A percentile compares a stretch with the other conserved stretches of the same genome.
Evolutionary conservation across 92 coral and sea anemone species (phyloP).

Genomic region (Metridium senile): DNA sequence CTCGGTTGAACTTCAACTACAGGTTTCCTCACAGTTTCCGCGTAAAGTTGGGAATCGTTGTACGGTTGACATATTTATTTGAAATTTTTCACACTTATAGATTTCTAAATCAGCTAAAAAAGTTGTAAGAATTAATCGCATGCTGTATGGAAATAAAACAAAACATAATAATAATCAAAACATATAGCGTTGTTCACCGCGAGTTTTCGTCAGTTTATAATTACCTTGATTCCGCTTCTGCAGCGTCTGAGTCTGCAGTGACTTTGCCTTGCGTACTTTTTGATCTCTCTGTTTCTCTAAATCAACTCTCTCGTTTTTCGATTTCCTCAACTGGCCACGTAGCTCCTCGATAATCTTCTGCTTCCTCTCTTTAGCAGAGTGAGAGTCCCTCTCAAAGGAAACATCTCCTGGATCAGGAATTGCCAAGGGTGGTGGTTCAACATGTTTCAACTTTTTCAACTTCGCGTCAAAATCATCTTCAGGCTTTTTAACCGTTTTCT

Average conservation of each 20-base stretch:
- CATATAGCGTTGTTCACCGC: no score
- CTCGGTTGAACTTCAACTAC: no score
- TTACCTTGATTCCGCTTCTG: conserved; percentile 91
- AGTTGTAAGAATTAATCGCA: no score
- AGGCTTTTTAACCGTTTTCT: conserved; percentile 49
- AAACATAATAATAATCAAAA: no score
- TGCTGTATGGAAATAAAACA: no score
- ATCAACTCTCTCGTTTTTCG: conserved; percentile 71
- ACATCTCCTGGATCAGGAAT: conserved; percentile 39
- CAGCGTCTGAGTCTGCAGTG: conserved; percentile 84
- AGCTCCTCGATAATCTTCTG: conserved; percentile 65
- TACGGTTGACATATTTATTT: no score
- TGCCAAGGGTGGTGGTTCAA: conserved; percentile 61
- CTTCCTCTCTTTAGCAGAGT: conserved; percentile 79
- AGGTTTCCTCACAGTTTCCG: no score
- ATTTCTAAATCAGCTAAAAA: no score
- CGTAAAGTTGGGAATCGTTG: no score
- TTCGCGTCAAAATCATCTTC: conserved; percentile 64
- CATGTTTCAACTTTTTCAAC: conserved; percentile 56
- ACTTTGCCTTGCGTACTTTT: conserved; percentile 84
- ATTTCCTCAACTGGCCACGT: conserved; percentile 73
- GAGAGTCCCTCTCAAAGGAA: conserved; percentile 59
- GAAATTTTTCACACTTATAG: no score
- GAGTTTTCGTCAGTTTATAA: conserved; percentile 4
- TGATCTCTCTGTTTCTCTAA: conserved; percentile 50